Percentiles rank a stretch among this genome's conserved stretches.
Conservation (phyloP, 1,140 invertebrate species). For the Pachypeltis micranthus region DNA sequence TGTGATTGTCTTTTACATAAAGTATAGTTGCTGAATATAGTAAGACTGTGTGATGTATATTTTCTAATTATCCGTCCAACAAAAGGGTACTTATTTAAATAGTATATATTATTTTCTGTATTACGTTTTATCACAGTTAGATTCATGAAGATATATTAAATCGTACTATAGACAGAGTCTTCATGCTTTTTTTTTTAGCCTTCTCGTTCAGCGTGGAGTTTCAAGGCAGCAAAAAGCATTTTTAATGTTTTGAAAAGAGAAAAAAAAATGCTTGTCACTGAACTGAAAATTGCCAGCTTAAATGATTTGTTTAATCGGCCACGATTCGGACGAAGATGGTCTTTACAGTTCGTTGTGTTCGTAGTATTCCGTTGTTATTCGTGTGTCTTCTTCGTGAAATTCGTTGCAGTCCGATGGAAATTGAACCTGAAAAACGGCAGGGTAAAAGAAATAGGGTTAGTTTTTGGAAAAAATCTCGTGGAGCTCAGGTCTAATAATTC, state of each 20-base stretch:
- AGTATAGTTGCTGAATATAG: no score
- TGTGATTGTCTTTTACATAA: no score
- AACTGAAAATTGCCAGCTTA: neutral
- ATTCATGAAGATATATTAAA: neutral
- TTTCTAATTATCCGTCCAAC: slow-evolving; percentile 11
- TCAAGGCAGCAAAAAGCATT: neutral
- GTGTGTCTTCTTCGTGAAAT: slow-evolving; percentile 66
- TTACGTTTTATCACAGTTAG: neutral
- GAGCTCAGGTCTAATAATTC: no score
- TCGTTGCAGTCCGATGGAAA: slow-evolving; percentile 57
- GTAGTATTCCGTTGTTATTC: slow-evolving; percentile 60
- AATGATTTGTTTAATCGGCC: neutral
- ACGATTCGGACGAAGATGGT: neutral
- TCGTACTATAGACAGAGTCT: neutral
- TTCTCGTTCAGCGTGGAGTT: no score
- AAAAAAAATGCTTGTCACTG: neutral
- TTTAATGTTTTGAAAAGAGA: neutral
- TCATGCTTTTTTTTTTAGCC: no score
- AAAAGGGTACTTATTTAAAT: neutral
- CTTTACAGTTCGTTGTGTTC: slow-evolving; percentile 60
- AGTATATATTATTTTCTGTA: neutral
- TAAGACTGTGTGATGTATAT: slow-evolving; percentile 10
- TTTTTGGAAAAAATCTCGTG: no score
- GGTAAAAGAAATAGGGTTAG: no score
- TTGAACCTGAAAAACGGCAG: slow-evolving; percentile 50